Conservation (phyloP, 2,797 vertebrate species). For the Hafferia zeledoni region DNA sequence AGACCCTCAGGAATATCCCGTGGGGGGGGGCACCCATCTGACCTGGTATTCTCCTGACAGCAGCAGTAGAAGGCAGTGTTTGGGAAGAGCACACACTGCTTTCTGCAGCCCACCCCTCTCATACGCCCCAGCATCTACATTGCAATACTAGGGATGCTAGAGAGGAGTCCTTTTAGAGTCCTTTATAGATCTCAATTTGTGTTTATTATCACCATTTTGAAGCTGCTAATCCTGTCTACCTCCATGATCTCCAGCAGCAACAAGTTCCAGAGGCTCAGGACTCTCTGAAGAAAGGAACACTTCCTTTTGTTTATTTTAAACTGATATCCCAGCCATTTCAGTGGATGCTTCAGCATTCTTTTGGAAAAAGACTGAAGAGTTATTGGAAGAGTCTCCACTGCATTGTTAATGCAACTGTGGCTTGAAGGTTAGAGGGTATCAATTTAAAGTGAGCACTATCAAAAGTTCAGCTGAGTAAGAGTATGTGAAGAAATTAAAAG, state of each 20-base stretch:
- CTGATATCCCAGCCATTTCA: background rate
- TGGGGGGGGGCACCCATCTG: background rate
- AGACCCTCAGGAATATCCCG: background rate
- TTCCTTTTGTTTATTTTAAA: background rate
- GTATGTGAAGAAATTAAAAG: background rate
- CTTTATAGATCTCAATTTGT: background rate
- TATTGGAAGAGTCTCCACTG: background rate
- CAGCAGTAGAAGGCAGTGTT: background rate
- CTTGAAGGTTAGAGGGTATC: background rate
- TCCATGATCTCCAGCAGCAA: fast-evolving
- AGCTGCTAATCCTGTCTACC: background rate
- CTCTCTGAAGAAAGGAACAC: background rate
- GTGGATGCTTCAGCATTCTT: background rate
- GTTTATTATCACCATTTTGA: background rate
- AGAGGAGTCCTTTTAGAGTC: background rate
- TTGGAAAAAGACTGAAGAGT: background rate
- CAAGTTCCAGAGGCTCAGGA: background rate
- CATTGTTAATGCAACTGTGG: background rate
- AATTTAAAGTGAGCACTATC: background rate
- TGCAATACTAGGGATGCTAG: background rate
- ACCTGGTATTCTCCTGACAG: background rate
- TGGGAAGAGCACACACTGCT: background rate
- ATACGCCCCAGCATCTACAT: fast-evolving
- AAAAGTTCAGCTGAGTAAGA: background rate
- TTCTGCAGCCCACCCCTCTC: background rate